Base-by-base conservation (phyloP, 2,113 vertebrate species). In the Phalacrocorax brasilianus region DNA sequence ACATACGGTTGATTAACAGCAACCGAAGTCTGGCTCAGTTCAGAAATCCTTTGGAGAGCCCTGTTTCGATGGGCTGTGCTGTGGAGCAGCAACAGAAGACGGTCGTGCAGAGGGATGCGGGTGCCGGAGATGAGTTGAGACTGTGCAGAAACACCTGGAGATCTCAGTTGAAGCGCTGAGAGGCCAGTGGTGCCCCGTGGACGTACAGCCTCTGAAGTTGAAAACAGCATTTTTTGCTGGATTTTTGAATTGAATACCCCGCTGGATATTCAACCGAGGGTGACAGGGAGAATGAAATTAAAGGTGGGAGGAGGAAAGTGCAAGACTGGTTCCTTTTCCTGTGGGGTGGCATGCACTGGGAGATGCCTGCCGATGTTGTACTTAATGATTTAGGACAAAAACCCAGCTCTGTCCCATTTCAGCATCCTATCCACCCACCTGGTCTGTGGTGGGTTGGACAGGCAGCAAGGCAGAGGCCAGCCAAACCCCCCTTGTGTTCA, bases 21-120 rank as follows among this genome's bases (percentile, higher is more conserved):
- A 42, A 56, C 62, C 40, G 23, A 65, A 83, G 67, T n/a, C 47
- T 22, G 33, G 32, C 67, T 86, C 8, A 7, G 49, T 3, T 55
- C 56, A 1, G 24, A 47, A 40, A 72, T 62, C 42, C 47, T 38
- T 63, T 9, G 14, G 3, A 73, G 83, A 74, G 22, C 40, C 18
- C 24, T 16, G 21, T 87, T 73, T 26, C 0, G 2, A 24, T 33
- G 72, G 70, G 77, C 87, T n/a, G 30, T 14, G 62, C 8, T 2
- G 19, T 27, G 84, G 67, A 35, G n/a, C 1, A 5, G 58, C 44
- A 28, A 27, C 35, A 66, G 65, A 18, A 90, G 17, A 33, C 20
- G 18, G 2, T 0, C 0, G 3, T 26, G 23, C 50, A 19, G 71
- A 1, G 2, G 35, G 67, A 19, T n/a, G n/a, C 0, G 9, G 55